Evolutionary conservation across 2,888 invertebrate species (phyloP).

Genomic region (Geophilus truncorum): DNA sequence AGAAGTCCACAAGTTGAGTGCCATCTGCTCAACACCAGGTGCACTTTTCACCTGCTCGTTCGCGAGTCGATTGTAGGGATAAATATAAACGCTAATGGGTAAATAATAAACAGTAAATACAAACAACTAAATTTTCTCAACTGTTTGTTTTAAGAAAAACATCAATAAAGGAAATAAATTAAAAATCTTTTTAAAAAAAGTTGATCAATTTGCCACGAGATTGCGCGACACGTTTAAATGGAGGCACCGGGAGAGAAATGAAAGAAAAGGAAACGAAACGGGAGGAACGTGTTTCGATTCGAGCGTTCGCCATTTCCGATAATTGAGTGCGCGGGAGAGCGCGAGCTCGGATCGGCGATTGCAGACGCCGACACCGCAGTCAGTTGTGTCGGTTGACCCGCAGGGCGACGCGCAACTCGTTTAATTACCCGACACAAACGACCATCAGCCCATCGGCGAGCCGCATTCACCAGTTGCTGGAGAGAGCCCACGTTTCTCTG

Average conservation of each 20-base stretch:
- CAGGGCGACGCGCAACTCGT: slow-evolving; percentile 15
- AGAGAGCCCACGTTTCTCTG: neutral
- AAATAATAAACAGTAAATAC: neutral
- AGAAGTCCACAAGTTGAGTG: slow-evolving; percentile 15
- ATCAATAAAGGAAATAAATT: neutral
- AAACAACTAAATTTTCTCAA: neutral
- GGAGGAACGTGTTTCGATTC: neutral
- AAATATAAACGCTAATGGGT: neutral
- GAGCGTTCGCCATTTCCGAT: neutral
- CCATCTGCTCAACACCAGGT: slow-evolving; percentile 27
- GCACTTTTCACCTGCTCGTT: slow-evolving; percentile 16
- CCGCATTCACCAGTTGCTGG: slow-evolving; percentile 18
- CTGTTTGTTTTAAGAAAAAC: neutral
- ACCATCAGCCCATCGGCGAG: slow-evolving; percentile 13
- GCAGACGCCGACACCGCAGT: slow-evolving; percentile 9
- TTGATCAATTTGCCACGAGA: neutral
- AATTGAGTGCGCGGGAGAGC: neutral
- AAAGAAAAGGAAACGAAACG: neutral
- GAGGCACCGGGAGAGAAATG: neutral
- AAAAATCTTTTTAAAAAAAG: neutral
- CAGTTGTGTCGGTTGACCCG: slow-evolving; percentile 11
- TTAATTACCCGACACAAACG: slow-evolving; percentile 27
- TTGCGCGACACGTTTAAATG: neutral
- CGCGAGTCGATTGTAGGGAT: neutral
- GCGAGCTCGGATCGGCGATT: neutral